A percentile compares a stretch with the other conserved stretches of the same genome.
Conservation (phyloP, 1,140 invertebrate genomes). For the Sarcophaga bullata region DNA sequence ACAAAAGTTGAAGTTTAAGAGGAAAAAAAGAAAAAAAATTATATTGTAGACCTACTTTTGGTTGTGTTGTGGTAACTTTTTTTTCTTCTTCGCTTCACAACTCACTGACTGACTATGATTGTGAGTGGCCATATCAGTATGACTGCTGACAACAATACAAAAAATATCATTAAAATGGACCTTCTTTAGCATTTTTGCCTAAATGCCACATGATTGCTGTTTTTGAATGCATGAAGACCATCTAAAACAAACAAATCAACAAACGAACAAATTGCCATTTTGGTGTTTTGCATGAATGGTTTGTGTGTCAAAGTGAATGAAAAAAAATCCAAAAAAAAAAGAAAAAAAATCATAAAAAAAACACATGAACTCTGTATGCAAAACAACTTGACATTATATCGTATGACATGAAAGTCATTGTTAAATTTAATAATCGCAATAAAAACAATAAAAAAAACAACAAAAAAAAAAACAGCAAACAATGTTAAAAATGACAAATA, state of each 20-base stretch:
- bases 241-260: background rate
- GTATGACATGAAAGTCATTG: background rate
- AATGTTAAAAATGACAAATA: no score
- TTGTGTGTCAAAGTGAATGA: background rate
- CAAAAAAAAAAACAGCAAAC: no score
- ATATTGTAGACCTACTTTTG: constrained; percentile 16
- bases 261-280: constrained; percentile 20
- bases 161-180: constrained; percentile 20
- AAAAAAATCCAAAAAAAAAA: background rate
- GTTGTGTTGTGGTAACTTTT: background rate
- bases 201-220: background rate
- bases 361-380: background rate
- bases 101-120: background rate
- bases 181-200: constrained; percentile 14
- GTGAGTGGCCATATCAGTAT: background rate
- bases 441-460: no score
- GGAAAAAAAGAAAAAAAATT: no score
- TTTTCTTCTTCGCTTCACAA: background rate
- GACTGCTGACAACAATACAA: constrained; percentile 10
- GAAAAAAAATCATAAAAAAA: background rate
- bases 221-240: constrained; percentile 7
- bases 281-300: constrained; percentile 13
- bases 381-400: constrained; percentile 16
- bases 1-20: no score
- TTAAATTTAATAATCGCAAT: background rate